Percentiles rank a stretch among this genome's conserved stretches.
phyloP scores from a whole-genome alignment of 2,888 invertebrate species.

The Podabrus alpinus region DNA sequence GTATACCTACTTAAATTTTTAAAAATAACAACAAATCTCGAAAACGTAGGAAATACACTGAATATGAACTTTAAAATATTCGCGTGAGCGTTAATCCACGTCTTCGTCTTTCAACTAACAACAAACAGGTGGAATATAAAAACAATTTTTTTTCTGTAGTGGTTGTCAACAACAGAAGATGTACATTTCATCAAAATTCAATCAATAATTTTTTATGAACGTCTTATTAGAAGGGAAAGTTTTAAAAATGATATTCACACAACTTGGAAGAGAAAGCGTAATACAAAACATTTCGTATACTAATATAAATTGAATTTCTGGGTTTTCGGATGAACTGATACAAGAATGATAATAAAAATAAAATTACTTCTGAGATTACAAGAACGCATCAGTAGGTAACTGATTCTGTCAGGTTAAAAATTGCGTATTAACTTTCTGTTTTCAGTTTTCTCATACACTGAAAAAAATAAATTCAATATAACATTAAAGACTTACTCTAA shows the following conservation, averaged over 20 bases:
- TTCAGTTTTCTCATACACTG: neutral
- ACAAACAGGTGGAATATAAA: neutral
- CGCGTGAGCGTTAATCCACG: neutral
- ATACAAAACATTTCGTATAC: neutral
- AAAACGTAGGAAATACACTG: neutral
- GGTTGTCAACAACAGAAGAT: neutral
- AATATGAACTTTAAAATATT: neutral
- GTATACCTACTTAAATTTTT: neutral
- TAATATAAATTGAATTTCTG: neutral
- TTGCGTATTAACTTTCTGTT: neutral
- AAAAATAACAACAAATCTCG: neutral
- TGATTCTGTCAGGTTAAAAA: neutral
- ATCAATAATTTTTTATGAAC: neutral
- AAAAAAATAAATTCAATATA: neutral
- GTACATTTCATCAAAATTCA: neutral
- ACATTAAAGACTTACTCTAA: conserved; percentile 60
- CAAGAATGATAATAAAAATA: neutral
- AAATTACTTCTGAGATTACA: neutral
- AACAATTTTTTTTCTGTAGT: neutral
- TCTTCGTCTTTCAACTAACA: neutral
- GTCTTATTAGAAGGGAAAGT: neutral
- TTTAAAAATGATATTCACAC: neutral
- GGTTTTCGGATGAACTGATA: neutral
- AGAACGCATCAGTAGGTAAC: neutral
- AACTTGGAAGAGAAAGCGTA: neutral